These are phyloP conservation scores for Labeo calbasu DNA, from an alignment of 2,797 vertebrate species.

Conservation along the genomic window DNA sequence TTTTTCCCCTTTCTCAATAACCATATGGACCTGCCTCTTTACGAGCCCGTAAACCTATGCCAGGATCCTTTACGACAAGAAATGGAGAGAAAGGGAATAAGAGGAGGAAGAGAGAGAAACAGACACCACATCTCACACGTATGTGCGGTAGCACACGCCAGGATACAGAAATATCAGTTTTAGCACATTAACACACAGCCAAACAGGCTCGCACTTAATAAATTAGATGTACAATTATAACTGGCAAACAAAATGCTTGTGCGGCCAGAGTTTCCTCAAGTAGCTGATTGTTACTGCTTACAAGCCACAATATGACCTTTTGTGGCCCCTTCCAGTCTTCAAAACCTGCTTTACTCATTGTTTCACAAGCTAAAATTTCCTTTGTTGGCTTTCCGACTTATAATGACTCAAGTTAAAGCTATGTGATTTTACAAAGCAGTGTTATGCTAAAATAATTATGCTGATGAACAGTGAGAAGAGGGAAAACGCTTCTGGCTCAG, in stretches of 20 bases:
- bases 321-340: conserved; percentile 13
- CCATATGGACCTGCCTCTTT: conserved; percentile 57
- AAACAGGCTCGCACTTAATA: background rate
- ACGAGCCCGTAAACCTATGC: conserved; percentile 55
- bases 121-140: conserved; percentile 34
- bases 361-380: conserved; percentile 17
- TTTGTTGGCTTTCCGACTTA: conserved; percentile 4
- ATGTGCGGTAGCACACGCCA: conserved; percentile 5
- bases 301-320: conserved; percentile 34
- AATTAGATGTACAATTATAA: conserved; percentile 16
- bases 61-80: conserved; percentile 41
- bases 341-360: conserved; percentile 30
- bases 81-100: conserved; percentile 15
- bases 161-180: conserved; percentile 35
- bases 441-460: conserved; percentile 33
- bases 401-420: conserved; percentile 16
- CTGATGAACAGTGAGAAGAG: conserved; percentile 11
- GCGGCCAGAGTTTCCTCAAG: background rate
- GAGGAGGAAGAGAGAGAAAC: conserved; percentile 33
- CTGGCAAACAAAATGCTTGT: background rate
- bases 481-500: conserved; percentile 24
- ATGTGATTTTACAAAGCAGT: background rate
- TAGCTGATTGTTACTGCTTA: conserved; percentile 28
- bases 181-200: conserved; percentile 33
- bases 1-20: conserved; percentile 44